Percentiles rank a stretch among this genome's conserved stretches.
These are phyloP conservation scores for Sylvia atricapilla DNA, from an alignment of 2,113 vertebrate species.

Conservation along the genomic window DNA sequence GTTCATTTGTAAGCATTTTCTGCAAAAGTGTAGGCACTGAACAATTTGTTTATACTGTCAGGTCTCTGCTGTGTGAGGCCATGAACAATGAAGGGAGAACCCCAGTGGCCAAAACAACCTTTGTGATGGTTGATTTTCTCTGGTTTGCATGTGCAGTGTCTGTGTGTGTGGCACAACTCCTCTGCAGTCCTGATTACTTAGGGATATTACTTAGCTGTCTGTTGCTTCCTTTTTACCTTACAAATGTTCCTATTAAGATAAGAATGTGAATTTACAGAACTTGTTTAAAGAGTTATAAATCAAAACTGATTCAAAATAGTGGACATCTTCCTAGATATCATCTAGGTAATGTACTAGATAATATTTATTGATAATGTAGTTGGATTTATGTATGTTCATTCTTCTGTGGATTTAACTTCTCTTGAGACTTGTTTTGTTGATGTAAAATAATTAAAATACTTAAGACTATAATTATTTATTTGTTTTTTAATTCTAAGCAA, in stretches of 20 bases:
- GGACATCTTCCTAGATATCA: neutral
- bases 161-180: neutral
- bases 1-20: neutral
- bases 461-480: neutral
- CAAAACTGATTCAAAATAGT: neutral
- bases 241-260: neutral
- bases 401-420: neutral
- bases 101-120: neutral
- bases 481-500: slow-evolving; percentile 74
- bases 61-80: neutral
- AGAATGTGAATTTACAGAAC: neutral
- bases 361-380: neutral
- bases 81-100: neutral
- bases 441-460: neutral
- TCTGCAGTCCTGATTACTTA: neutral
- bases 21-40: neutral
- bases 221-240: neutral
- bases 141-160: neutral
- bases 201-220: neutral
- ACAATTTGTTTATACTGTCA: neutral
- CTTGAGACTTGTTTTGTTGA: neutral
- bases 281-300: neutral
- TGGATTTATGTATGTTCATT: neutral
- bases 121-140: neutral
- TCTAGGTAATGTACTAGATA: neutral